phyloP scores from a whole-genome alignment of 2,113 vertebrate genomes.

The Rhinichthys klamathensis region DNA sequence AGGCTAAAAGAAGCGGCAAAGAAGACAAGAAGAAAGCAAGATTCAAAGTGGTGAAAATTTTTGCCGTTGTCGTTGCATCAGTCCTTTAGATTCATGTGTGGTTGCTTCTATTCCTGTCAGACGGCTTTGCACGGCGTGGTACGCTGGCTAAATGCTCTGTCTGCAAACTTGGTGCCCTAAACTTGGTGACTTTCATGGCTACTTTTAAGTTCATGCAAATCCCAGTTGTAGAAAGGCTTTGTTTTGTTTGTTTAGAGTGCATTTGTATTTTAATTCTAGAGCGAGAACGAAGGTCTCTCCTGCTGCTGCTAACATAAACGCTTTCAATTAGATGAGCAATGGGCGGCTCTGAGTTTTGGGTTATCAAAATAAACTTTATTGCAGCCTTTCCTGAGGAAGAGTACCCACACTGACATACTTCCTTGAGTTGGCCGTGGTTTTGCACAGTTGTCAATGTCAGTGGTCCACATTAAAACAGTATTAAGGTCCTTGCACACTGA shows the following conservation, averaged over 20 bases:
- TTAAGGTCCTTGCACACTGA: neutral
- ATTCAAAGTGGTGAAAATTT: slow-evolving; percentile 4
- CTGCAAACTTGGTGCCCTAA: slow-evolving; percentile 5
- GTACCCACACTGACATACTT: slow-evolving; percentile 40
- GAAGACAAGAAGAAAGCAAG: slow-evolving; percentile 4
- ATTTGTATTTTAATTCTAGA: slow-evolving; percentile 45
- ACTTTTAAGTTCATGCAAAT: slow-evolving; percentile 43
- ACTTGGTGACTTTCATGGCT: slow-evolving; percentile 19
- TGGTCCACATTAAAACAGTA: neutral
- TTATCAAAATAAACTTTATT: slow-evolving; percentile 35
- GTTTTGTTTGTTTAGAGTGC: slow-evolving; percentile 31
- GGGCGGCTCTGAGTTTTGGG: slow-evolving; percentile 40
- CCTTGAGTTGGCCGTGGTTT: neutral
- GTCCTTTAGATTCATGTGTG: neutral
- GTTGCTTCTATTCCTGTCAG: neutral
- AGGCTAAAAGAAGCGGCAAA: slow-evolving; percentile 16
- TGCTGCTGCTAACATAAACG: slow-evolving; percentile 29
- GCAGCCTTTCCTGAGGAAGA: slow-evolving; percentile 27
- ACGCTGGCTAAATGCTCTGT: neutral
- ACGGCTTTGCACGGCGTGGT: neutral
- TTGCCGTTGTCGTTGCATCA: slow-evolving; percentile 17
- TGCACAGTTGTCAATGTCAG: slow-evolving; percentile 2
- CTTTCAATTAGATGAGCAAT: slow-evolving; percentile 46
- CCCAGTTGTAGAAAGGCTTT: slow-evolving; percentile 31
- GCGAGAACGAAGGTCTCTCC: neutral